Conservation (phyloP, 2,888 invertebrate species). For the Habroteleia sp. region DNA sequence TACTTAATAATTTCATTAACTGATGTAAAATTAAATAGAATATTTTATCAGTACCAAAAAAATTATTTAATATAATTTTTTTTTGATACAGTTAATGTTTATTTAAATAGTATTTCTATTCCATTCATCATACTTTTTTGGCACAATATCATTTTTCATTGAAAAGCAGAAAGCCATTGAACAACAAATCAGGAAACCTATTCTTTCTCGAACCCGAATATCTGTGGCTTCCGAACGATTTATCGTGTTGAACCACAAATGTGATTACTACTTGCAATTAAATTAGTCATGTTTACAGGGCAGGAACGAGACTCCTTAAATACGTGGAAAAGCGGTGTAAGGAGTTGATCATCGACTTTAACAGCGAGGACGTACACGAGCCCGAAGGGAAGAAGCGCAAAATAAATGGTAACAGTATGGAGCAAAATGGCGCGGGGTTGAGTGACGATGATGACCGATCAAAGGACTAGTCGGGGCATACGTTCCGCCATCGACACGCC, state of each 20-base stretch:
- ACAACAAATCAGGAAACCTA: no score
- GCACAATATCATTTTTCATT: no score
- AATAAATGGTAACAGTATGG: conserved; percentile 70
- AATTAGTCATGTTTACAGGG: conserved; percentile 83
- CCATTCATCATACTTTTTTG: no score
- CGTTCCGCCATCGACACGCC: conserved; percentile 55
- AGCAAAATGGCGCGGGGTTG: conserved; percentile 81
- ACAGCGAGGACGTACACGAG: conserved; percentile 80
- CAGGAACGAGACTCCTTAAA: conserved; percentile 87
- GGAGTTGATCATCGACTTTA: conserved; percentile 84
- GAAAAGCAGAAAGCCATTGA: no score
- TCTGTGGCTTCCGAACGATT: conserved; percentile 80
- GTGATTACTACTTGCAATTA: conserved; percentile 66
- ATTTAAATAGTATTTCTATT: no score
- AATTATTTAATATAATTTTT: no score
- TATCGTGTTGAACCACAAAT: conserved; percentile 41
- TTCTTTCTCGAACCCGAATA: conserved; percentile 61
- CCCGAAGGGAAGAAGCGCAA: conserved; percentile 75
- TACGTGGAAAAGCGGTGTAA: conserved; percentile 87
- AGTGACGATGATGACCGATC: conserved; percentile 72
- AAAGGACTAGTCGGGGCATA: conserved; percentile 64
- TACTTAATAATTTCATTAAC: no score
- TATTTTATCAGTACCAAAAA: no score
- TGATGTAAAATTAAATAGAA: no score
- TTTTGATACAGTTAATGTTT: no score